Percentiles rank a stretch among this genome's conserved stretches.
phyloP scores from a whole-genome alignment of 1,140 invertebrate species.

The Lanistes nyassanus region DNA sequence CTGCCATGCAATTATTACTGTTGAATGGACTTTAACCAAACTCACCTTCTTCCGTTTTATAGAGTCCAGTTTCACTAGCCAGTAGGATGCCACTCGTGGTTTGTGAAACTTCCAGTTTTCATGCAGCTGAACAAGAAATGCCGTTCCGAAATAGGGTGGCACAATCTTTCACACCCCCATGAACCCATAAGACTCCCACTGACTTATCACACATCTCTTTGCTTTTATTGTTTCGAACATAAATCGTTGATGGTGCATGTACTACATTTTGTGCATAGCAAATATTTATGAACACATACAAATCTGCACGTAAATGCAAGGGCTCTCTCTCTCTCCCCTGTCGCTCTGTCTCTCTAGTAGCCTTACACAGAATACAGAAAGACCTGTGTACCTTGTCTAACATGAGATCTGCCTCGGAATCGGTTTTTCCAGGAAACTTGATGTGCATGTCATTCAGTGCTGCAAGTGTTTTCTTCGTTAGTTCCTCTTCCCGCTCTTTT shows the following conservation, averaged over 20 bases:
- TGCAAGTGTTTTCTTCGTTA: slow-evolving; percentile 53
- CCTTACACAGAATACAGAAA: not conserved
- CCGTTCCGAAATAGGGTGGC: too few species aligned
- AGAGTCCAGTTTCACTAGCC: slow-evolving; percentile 66
- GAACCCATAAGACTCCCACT: not conserved
- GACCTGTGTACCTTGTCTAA: slow-evolving; percentile 55
- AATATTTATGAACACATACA: not conserved
- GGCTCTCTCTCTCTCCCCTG: not conserved
- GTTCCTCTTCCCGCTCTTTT: slow-evolving; percentile 58
- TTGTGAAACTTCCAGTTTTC: slow-evolving; percentile 67
- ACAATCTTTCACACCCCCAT: too few species aligned
- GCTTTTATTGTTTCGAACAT: not conserved
- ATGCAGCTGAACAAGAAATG: slow-evolving; percentile 49
- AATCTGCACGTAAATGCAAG: not conserved
- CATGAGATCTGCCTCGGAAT: slow-evolving; percentile 60
- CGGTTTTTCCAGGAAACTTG: slow-evolving; percentile 66
- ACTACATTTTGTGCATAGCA: too few species aligned
- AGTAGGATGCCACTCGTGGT: slow-evolving; percentile 65
- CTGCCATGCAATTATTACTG: too few species aligned
- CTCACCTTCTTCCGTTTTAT: slow-evolving; percentile 65
- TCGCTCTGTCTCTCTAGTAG: not conserved
- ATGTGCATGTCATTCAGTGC: slow-evolving; percentile 65
- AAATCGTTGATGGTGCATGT: not conserved
- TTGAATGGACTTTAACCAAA: not conserved
- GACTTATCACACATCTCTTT: too few species aligned